Percentiles rank a stretch among this genome's conserved stretches.
phyloP scores from a whole-genome alignment of 2,113 vertebrate species.

The Spea bombifrons region DNA sequence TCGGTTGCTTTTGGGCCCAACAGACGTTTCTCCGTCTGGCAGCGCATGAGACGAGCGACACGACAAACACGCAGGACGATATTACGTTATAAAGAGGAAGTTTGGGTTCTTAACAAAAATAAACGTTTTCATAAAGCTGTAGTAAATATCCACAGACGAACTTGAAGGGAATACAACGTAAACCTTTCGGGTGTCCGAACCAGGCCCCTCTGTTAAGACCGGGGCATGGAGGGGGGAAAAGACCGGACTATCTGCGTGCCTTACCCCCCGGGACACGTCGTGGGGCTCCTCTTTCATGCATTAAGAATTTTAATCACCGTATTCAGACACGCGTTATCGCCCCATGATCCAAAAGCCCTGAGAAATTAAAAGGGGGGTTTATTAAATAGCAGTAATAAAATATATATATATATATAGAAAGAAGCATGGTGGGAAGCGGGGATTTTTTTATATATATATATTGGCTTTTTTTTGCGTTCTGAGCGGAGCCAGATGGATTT shows the following conservation, averaged over 20 bases:
- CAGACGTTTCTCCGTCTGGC: neutral
- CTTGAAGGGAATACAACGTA: too few species aligned
- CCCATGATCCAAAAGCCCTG: too few species aligned
- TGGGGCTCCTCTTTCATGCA: neutral
- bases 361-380: neutral
- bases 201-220: too few species aligned
- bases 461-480: neutral
- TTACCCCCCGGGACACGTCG: too few species aligned
- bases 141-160: too few species aligned
- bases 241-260: too few species aligned
- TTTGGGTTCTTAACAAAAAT: neutral
- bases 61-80: neutral
- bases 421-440: neutral
- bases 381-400: neutral
- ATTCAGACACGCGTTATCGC: too few species aligned
- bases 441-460: neutral
- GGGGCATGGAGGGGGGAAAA: too few species aligned
- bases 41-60: neutral
- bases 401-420: neutral
- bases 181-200: too few species aligned
- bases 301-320: neutral
- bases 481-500: neutral
- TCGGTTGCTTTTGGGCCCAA: neutral
- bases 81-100: neutral
- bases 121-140: neutral